phyloP scores from a whole-genome alignment of 2,888 invertebrate species.

The Mamestra brassicae region DNA sequence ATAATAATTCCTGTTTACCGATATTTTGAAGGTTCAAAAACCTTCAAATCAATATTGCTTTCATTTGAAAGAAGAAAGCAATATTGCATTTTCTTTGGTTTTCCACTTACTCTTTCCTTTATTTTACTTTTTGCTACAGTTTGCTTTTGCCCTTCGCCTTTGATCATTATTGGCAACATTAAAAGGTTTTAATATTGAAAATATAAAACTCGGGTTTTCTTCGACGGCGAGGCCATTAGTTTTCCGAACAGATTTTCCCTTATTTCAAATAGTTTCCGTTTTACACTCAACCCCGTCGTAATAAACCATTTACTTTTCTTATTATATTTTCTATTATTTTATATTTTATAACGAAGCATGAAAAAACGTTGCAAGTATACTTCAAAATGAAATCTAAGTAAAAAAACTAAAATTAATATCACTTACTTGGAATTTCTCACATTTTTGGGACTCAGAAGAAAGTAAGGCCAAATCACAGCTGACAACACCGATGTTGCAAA shows the following conservation, averaged over 20 bases:
- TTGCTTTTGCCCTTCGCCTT: constrained; percentile 18
- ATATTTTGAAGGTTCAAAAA: neutral
- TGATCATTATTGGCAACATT: constrained; percentile 20
- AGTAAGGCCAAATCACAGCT: constrained; percentile 78
- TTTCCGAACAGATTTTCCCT: neutral
- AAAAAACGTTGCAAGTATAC: neutral
- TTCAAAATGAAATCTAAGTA: constrained; percentile 2
- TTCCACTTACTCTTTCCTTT: neutral
- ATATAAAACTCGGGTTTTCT: neutral
- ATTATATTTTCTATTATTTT: neutral
- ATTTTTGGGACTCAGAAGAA: constrained; percentile 78
- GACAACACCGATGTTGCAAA: constrained; percentile 69
- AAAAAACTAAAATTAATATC: constrained; percentile 9
- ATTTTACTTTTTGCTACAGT: constrained; percentile 6
- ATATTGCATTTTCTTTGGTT: neutral
- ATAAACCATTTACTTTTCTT: neutral
- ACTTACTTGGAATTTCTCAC: constrained; percentile 86
- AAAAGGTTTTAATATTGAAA: constrained; percentile 6
- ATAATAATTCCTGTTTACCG: neutral
- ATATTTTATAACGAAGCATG: neutral
- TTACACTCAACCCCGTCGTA: neutral
- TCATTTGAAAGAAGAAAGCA: neutral
- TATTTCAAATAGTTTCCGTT: constrained; percentile 12
- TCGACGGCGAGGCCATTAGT: constrained; percentile 1
- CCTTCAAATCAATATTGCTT: neutral